Conservation (phyloP, 2,113 vertebrate species). For the Lycaon pictus region DNA sequence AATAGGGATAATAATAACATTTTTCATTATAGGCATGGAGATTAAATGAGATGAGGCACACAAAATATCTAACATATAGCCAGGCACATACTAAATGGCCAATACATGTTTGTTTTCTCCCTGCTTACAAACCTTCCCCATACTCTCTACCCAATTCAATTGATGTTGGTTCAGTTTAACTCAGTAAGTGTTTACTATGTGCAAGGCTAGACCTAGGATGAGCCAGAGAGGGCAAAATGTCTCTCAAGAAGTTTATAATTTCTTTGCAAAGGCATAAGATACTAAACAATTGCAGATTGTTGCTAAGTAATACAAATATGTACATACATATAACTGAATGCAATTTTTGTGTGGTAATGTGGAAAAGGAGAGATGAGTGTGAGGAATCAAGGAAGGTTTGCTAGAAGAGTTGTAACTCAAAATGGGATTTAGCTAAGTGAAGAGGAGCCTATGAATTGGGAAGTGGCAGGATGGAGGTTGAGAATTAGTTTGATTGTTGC, state of each 20-base stretch:
- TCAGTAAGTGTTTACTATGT: slow-evolving; percentile 34
- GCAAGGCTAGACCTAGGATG: neutral
- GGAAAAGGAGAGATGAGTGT: neutral
- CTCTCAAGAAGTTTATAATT: slow-evolving; percentile 55
- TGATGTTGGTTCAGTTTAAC: slow-evolving; percentile 17
- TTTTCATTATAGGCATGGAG: slow-evolving; percentile 6
- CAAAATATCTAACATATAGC: slow-evolving; percentile 34
- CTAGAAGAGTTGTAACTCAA: slow-evolving; percentile 41
- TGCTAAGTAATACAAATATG: slow-evolving; percentile 41
- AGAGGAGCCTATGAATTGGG: neutral
- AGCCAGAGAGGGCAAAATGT: slow-evolving; percentile 27
- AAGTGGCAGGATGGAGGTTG: neutral
- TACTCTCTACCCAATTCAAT: neutral
- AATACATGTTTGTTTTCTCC: neutral
- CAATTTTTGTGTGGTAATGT: slow-evolving; percentile 51
- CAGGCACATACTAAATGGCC: neutral
- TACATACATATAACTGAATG: neutral
- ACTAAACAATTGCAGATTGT: slow-evolving; percentile 34
- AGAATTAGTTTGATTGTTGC: slow-evolving; percentile 41
- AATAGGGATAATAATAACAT: slow-evolving; percentile 35
- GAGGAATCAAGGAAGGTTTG: neutral
- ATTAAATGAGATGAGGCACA: slow-evolving; percentile 50
- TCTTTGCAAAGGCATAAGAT: slow-evolving; percentile 44
- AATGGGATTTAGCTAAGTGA: slow-evolving; percentile 31
- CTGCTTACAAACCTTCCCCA: neutral